Evolutionary conservation across 2,888 invertebrate species (phyloP), one percentile per base, ranked within the genome.

Genomic region (Xanthia icteritia): DNA sequence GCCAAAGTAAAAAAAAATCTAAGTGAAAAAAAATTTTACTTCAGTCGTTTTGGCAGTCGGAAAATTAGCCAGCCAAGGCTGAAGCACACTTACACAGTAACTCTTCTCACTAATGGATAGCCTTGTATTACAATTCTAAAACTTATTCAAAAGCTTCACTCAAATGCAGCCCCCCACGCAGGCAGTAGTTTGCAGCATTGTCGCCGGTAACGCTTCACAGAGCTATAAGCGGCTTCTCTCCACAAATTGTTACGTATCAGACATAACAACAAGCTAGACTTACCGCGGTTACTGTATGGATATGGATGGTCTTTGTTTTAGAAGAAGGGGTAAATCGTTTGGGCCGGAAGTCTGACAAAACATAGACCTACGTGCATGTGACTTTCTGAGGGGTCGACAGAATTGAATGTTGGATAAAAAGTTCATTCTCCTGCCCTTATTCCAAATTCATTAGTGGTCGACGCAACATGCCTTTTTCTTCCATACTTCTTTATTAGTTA

Each of bases 261-360:
- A 9, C 17, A 56, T 36, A 15, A 17, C 13, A 20, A 20, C 42
- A 13, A n/a, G 23, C 23, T 23, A 31, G 11, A 13, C 31, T 31
- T 13, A 45, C n/a, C 20, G 69, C 69, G 39, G 56, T 17, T 13
- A 31, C n/a, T 45, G 45, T n/a, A 72, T 58, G 45, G 56, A 71
- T n/a, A n/a, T 13, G 68, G 31, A n/a, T 72, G 31, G 8, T 5
- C 56, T 45, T 64, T 64, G 11, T 31, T 54, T 11, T n/a, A 4
- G 17, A 13, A 13, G 11, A 13, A 11, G 20, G 2, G 23, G n/a
- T 36, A 66, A 36, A 39, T 71, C 15, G 20, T 1, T 64, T 71
- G 17, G 9, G 15, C 9, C n/a, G 54, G n/a, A n/a, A 17, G 36
- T 54, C 23, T 9, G 8, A 2, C 17, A n/a, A 8, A 8, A 11